Conservation (phyloP, 2,797 vertebrate genomes). For the Etheostoma nigrum region DNA sequence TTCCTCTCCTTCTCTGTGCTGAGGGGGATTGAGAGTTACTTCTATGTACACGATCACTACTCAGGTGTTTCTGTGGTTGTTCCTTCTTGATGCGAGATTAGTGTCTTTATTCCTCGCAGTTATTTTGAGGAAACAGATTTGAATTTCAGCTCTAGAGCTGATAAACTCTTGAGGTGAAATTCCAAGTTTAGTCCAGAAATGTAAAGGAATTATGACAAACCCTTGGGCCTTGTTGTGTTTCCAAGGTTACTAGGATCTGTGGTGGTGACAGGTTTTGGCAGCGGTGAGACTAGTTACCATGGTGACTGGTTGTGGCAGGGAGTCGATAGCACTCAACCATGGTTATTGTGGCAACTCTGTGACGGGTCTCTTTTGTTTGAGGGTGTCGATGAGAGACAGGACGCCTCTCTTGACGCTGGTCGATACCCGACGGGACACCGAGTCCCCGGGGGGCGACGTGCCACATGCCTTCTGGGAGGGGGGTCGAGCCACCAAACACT, state of each 20-base stretch:
- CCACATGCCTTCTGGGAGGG: conserved; percentile 93
- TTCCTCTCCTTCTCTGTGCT: conserved; percentile 40
- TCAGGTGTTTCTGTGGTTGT: conserved; percentile 25
- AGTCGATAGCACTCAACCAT: conserved; percentile 7
- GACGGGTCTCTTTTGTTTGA: conserved; percentile 98
- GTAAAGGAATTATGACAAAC: conserved; percentile 22
- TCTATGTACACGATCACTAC: conserved; percentile 64
- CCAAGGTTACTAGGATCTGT: conserved; percentile 61
- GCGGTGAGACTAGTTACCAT: conserved; percentile 66
- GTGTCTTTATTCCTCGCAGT: conserved; percentile 33
- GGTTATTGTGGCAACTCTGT: conserved; percentile 90
- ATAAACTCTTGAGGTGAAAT: conserved; percentile 37
- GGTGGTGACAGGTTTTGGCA: conserved; percentile 54
- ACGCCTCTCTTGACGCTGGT: conserved; percentile 96
- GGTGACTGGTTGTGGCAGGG: conserved; percentile 49
- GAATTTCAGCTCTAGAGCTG: conserved; percentile 40
- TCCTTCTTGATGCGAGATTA: conserved; percentile 33
- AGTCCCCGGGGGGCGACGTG: conserved; percentile 92
- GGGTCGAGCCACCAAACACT: conserved; percentile 97
- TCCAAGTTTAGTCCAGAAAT: conserved; percentile 51
- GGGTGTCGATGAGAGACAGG: conserved; percentile 98
- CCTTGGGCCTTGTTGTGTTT: conserved; percentile 45
- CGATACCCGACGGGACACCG: conserved; percentile 94
- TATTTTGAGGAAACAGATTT: conserved; percentile 32
- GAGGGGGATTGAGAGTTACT: conserved; percentile 35